Evolutionary conservation across 2,113 vertebrate species (phyloP).

Genomic region (Fukomys damarensis): DNA sequence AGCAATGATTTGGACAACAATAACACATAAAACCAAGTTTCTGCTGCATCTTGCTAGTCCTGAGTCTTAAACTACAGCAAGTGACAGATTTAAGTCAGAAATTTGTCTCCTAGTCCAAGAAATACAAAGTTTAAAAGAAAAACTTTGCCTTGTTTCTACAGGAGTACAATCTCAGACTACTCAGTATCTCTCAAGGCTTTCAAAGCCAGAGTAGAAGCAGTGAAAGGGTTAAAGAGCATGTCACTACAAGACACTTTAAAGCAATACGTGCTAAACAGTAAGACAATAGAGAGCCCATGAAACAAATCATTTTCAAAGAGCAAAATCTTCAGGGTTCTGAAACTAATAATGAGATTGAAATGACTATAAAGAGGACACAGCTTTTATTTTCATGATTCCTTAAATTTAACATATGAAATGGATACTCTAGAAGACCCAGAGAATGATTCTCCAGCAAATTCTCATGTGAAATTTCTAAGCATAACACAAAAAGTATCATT

Average conservation of each 20-base stretch:
- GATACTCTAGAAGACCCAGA: background rate
- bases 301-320: constrained; percentile 30
- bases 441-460: background rate
- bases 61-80: background rate
- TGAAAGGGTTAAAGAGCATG: background rate
- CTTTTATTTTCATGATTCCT: background rate
- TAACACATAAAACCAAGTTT: background rate
- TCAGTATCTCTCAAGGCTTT: background rate
- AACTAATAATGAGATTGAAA: background rate
- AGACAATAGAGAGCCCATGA: background rate
- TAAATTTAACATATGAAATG: background rate
- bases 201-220: background rate
- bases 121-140: background rate
- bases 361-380: background rate
- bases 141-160: background rate
- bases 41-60: background rate
- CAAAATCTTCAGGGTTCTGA: background rate
- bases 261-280: background rate
- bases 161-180: background rate
- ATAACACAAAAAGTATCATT: background rate
- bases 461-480: background rate
- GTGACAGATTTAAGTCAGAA: background rate
- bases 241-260: background rate
- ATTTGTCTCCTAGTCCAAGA: background rate
- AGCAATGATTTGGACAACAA: background rate